Base-by-base conservation (phyloP, 2,888 invertebrate genomes). In the Scaptomyza reducta region DNA sequence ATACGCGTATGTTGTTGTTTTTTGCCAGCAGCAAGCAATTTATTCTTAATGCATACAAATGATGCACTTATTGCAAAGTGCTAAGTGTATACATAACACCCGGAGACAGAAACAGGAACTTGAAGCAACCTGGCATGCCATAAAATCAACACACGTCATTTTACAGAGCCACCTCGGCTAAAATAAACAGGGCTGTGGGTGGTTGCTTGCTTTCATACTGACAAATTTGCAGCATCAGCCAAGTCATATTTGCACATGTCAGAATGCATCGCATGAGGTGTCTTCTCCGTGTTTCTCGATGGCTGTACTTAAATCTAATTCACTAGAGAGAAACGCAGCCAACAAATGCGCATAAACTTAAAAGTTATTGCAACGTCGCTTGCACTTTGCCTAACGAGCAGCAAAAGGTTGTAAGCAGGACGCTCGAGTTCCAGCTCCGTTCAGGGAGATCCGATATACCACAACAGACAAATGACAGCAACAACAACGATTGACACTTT, bases 11-110 rank as follows among this genome's bases (percentile, higher is more conserved):
- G 27, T 27, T 27, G 27, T 35, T 40, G 57, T 53, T 61, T 61
- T 45, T 56, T 47, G 53, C n/a, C 33, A 9, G 35, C 35, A n/a
- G 6, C n/a, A 35, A 46, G 14, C 51, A 42, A 69, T 65, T 70
- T 72, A 70, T 64, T 58, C 70, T 64, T 84, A 84, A 82, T 80
- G 81, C 74, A 79, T 76, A 85, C 82, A 85, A 87, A 82, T 82
- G 87, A 72, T 83, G 82, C 88, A 85, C 70, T 76, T 78, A 85
- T 68, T 88, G 71, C 80, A 74, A 86, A 77, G 82, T 87, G 65
- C 71, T 65, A 55, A 65, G 56, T 53, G 46, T 69, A 47, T 42
- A 58, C 61, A 54, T 35, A 46, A 58, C 53, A 64, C 57, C 49
- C 33, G 38, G 38, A 58, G 49, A 62, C 49, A 35, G 54, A 16